These are phyloP conservation scores for Conomelus anceps DNA, from an alignment of 2,888 invertebrate species.

Conservation along the genomic window DNA sequence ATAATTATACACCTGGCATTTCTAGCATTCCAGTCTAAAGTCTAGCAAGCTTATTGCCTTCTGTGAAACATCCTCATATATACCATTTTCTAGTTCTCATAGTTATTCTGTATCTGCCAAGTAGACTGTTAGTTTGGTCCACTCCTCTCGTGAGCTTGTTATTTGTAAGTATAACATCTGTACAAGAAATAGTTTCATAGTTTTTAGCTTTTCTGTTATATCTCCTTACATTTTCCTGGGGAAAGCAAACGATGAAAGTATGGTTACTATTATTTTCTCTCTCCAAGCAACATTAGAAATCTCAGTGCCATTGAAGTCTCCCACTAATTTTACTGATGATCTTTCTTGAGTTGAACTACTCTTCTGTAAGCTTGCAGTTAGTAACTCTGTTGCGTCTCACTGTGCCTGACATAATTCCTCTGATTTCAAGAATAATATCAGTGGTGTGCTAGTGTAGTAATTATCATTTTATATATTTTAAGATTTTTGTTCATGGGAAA, in stretches of 20 bases:
- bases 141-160: constrained; percentile 41
- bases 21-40: constrained; percentile 13
- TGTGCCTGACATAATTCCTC: constrained; percentile 23
- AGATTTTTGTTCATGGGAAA: constrained; percentile 19
- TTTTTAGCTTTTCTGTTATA: constrained; percentile 38
- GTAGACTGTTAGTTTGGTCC: constrained; percentile 39
- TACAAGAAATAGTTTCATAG: constrained; percentile 39
- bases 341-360: constrained; percentile 19
- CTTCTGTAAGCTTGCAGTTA: constrained; percentile 19
- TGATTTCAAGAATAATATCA: constrained; percentile 18
- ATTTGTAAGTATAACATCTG: constrained; percentile 39
- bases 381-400: constrained; percentile 23
- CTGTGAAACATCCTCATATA: constrained; percentile 37
- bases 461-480: constrained; percentile 28
- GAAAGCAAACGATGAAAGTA: constrained; percentile 37
- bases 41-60: not conserved
- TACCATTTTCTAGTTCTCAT: constrained; percentile 40
- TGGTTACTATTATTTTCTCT: constrained; percentile 38
- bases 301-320: constrained; percentile 9
- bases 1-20: constrained; percentile 24
- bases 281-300: constrained; percentile 33
- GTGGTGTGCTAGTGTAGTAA: constrained; percentile 24
- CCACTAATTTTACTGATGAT: constrained; percentile 18
- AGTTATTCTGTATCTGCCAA: constrained; percentile 31
- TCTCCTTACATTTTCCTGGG: constrained; percentile 37